Conservation (phyloP, 2,113 vertebrate species). For the Perca schrenkii region DNA sequence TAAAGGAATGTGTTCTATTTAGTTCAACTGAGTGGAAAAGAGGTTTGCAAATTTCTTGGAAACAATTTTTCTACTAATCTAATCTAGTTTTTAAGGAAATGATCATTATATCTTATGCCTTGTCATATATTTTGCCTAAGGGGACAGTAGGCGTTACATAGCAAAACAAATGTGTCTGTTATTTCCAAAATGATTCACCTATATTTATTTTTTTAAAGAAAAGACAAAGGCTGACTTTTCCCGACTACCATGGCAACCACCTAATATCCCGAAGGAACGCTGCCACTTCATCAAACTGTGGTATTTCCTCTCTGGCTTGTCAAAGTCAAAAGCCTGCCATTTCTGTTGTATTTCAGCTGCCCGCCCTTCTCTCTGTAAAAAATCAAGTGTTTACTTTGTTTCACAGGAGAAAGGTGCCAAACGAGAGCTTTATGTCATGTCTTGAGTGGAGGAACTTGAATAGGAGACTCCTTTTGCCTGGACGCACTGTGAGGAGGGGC, state of each 20-base stretch:
- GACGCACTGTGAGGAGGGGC: slow-evolving; percentile 27
- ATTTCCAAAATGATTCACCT: slow-evolving; percentile 43
- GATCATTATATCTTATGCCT: not conserved
- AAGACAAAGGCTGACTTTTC: not conserved
- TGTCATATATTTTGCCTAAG: slow-evolving; percentile 26
- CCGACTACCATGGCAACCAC: slow-evolving; percentile 2
- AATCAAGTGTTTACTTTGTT: slow-evolving; percentile 40
- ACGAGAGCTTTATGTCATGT: slow-evolving; percentile 28
- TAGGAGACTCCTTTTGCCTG: slow-evolving; percentile 33
- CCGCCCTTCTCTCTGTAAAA: slow-evolving; percentile 29
- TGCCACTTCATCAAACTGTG: slow-evolving; percentile 32
- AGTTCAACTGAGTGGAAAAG: not conserved
- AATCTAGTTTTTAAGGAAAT: not conserved
- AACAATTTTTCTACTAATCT: not conserved
- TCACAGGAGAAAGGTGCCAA: slow-evolving; percentile 37
- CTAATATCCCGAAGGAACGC: slow-evolving; percentile 35
- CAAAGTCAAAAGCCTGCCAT: slow-evolving; percentile 27
- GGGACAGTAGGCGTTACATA: not conserved
- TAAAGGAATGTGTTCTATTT: not conserved
- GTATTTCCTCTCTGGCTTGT: slow-evolving; percentile 38
- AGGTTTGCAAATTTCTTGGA: not conserved
- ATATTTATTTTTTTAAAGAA: not conserved
- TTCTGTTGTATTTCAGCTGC: slow-evolving; percentile 39
- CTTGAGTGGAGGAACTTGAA: slow-evolving; percentile 34
- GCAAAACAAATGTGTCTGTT: slow-evolving; percentile 10